Conservation (phyloP, 1,140 invertebrate species). For the Dinothrombium tinctorium region DNA sequence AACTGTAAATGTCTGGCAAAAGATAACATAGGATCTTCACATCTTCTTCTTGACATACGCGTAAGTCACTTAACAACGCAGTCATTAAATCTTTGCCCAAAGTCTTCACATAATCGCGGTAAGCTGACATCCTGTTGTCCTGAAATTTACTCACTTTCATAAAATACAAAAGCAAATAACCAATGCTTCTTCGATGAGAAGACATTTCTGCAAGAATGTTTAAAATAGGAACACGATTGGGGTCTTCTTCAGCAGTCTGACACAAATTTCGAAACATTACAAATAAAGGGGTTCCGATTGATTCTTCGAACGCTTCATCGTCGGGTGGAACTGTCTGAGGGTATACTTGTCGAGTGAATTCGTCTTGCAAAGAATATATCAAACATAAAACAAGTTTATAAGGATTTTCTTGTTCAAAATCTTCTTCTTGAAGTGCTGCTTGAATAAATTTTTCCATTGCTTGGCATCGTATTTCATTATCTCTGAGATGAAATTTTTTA, state of each 20-base stretch:
- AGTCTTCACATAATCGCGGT: constrained; percentile 15
- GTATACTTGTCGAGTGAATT: constrained; percentile 27
- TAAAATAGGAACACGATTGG: constrained; percentile 41
- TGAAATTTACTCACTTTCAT: constrained; percentile 37
- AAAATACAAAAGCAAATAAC: constrained; percentile 65
- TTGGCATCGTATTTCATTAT: constrained; percentile 38
- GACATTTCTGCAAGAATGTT: constrained; percentile 44
- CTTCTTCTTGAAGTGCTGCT: constrained; percentile 26
- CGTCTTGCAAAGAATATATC: constrained; percentile 9
- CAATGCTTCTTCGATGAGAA: constrained; percentile 37
- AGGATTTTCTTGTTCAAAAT: neutral
- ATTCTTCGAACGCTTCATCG: constrained; percentile 37
- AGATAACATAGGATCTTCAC: constrained; percentile 63
- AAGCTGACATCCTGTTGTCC: constrained; percentile 13
- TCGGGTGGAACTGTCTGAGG: constrained; percentile 18
- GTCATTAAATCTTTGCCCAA: constrained; percentile 13
- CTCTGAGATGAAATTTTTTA: no score
- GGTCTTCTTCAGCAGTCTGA: constrained; percentile 43
- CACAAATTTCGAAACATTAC: constrained; percentile 49
- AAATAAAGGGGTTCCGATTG: constrained; percentile 52
- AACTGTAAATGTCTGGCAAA: constrained; percentile 59
- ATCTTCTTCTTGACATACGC: constrained; percentile 57
- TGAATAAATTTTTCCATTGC: constrained; percentile 42
- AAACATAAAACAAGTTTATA: neutral
- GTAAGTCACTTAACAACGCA: constrained; percentile 14